Percentiles rank a stretch among this genome's conserved stretches.
These are phyloP conservation scores for Diabrotica undecimpunctata DNA, from an alignment of 1,140 invertebrate species.

Conservation along the genomic window DNA sequence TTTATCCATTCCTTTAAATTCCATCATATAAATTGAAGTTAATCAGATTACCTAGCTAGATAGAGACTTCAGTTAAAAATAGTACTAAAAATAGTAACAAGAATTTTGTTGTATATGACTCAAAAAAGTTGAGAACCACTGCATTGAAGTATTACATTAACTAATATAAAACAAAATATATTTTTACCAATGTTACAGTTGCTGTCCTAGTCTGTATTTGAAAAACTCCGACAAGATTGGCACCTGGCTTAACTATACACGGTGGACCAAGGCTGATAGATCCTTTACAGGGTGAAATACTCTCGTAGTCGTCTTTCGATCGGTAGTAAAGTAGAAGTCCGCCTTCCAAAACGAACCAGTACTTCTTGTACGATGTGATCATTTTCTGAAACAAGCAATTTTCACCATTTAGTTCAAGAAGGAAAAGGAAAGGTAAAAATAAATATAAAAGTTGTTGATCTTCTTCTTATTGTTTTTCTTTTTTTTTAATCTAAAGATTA, in stretches of 20 bases:
- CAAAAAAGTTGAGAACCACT: too few relatives aligned
- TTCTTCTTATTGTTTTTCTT: too few relatives aligned
- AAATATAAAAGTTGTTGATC: slow-evolving; percentile 9
- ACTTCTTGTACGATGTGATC: slow-evolving; percentile 51
- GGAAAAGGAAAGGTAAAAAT: too few relatives aligned
- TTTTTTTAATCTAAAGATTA: too few relatives aligned
- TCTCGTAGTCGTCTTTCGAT: slow-evolving; percentile 52
- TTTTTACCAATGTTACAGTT: slow-evolving; percentile 50
- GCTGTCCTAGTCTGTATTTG: slow-evolving; percentile 51
- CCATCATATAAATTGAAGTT: too few relatives aligned
- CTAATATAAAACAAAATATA: neutral
- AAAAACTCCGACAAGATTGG: slow-evolving; percentile 38
- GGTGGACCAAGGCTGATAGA: slow-evolving; percentile 53
- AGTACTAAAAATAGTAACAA: too few relatives aligned
- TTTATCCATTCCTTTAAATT: too few relatives aligned
- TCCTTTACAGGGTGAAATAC: slow-evolving; percentile 52
- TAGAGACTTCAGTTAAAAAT: too few relatives aligned
- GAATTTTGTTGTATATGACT: too few relatives aligned
- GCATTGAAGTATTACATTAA: too few relatives aligned
- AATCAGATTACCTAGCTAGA: too few relatives aligned
- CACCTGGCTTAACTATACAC: slow-evolving; percentile 43
- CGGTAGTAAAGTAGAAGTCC: slow-evolving; percentile 54
- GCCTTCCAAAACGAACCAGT: slow-evolving; percentile 56
- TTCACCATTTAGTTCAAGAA: neutral
- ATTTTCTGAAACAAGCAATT: slow-evolving; percentile 42